A percentile compares a stretch with the other conserved stretches of the same genome.
phyloP scores from a whole-genome alignment of 1,140 invertebrate species.

The Sweltsa coloradensis region DNA sequence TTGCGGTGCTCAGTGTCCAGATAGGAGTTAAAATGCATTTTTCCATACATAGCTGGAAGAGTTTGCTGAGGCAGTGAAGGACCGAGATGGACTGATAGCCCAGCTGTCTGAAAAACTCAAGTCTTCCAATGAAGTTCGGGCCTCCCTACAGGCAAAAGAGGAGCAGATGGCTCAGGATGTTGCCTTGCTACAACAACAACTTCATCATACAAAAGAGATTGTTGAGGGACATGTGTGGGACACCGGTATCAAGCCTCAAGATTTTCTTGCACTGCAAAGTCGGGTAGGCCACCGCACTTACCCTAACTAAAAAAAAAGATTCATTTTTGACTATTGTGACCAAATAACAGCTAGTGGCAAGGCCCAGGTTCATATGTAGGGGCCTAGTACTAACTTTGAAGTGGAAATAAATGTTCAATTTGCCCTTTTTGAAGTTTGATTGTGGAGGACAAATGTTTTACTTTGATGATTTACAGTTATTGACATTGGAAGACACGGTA shows the following conservation, averaged over 20 bases:
- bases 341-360: too few relatives aligned
- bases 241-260: constrained; percentile 7
- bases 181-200: constrained; percentile 5
- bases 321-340: too few relatives aligned
- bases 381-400: too few relatives aligned
- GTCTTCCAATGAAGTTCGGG: not conserved
- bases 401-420: too few relatives aligned
- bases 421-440: too few relatives aligned
- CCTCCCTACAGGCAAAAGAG: constrained; percentile 5
- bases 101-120: constrained; percentile 4
- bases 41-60: not conserved
- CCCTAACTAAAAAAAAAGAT: too few relatives aligned
- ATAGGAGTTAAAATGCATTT: too few relatives aligned
- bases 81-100: constrained; percentile 5
- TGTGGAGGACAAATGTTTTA: too few relatives aligned
- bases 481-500: constrained; percentile 3
- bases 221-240: constrained; percentile 9
- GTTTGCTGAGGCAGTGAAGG: constrained; percentile 7
- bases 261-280: constrained; percentile 3
- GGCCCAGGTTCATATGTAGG: too few relatives aligned
- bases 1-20: too few relatives aligned
- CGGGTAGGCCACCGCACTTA: not conserved
- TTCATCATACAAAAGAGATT: constrained; percentile 4
- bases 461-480: too few relatives aligned
- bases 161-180: constrained; percentile 10